Evolutionary conservation across 2,888 invertebrate species (phyloP).

Genomic region (Diarsia dahlii): DNA sequence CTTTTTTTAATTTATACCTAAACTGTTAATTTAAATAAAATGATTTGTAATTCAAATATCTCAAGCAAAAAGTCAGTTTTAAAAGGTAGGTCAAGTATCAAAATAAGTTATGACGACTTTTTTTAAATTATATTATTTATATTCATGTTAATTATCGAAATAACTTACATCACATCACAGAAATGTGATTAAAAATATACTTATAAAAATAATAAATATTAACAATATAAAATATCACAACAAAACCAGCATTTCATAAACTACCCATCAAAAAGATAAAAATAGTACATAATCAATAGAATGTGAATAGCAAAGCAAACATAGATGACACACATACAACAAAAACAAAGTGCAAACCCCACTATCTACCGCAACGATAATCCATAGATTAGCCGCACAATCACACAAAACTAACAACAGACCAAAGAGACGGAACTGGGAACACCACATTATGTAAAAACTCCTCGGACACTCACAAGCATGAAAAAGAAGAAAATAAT

Average conservation of each 20-base stretch:
- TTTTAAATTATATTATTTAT: slow-evolving; percentile 5
- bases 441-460: background rate
- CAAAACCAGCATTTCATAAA: background rate
- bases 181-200: background rate
- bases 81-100: background rate
- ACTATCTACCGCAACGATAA: slow-evolving; percentile 33
- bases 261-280: background rate
- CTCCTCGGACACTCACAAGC: slow-evolving; percentile 55
- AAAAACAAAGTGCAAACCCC: slow-evolving; percentile 23
- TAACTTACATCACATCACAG: background rate
- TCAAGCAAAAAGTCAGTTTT: background rate
- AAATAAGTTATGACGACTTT: background rate
- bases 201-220: background rate
- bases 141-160: background rate
- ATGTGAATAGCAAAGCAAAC: slow-evolving; percentile 14
- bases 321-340: slow-evolving; percentile 31
- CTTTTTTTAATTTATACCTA: background rate
- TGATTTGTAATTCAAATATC: background rate
- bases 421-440: slow-evolving; percentile 44
- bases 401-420: slow-evolving; percentile 66
- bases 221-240: background rate
- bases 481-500: slow-evolving; percentile 77
- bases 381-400: slow-evolving; percentile 56
- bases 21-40: background rate
- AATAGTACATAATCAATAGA: background rate